Percentiles rank a stretch among this genome's conserved stretches.
phyloP scores from a whole-genome alignment of 2,888 invertebrate genomes.

The Trimorus sp. region DNA sequence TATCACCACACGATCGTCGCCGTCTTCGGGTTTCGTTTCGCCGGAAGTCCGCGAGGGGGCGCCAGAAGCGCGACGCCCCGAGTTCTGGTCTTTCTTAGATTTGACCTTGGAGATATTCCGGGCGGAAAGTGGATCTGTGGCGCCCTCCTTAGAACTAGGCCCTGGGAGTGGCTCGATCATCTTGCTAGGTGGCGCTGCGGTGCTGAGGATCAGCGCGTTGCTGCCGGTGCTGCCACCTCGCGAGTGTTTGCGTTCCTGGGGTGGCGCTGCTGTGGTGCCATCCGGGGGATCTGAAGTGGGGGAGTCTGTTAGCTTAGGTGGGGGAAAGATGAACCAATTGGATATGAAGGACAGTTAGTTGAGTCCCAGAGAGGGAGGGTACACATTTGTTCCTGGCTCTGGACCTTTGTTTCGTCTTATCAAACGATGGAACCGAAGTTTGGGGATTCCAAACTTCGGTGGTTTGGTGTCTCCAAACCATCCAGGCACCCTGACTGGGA shows the following conservation, averaged over 20 bases:
- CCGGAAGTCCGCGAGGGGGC: too few relatives aligned
- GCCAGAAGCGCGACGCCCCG: too few relatives aligned
- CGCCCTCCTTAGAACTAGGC: conserved; percentile 71
- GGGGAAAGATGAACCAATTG: too few relatives aligned
- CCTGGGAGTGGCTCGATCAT: conserved; percentile 79
- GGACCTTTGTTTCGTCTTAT: too few relatives aligned
- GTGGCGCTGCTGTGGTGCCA: conserved; percentile 3
- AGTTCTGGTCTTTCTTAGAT: conserved; percentile 20
- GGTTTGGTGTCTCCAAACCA: too few relatives aligned
- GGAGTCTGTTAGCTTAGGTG: background rate
- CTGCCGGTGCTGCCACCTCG: conserved; percentile 62
- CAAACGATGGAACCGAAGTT: too few relatives aligned
- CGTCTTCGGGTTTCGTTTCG: conserved; percentile 47
- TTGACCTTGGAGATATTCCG: conserved; percentile 69
- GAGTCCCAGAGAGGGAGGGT: too few relatives aligned
- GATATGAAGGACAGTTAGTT: too few relatives aligned
- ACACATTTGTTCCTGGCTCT: too few relatives aligned
- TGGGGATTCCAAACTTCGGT: too few relatives aligned
- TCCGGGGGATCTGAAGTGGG: conserved; percentile 61
- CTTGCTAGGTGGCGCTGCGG: conserved; percentile 43
- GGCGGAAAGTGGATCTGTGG: too few relatives aligned
- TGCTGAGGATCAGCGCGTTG: conserved; percentile 6
- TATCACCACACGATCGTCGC: conserved; percentile 73
- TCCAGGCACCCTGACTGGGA: too few relatives aligned
- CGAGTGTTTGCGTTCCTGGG: conserved; percentile 64